Percentiles rank a stretch among this genome's conserved stretches.
These are phyloP conservation scores for Amphiduros pacificus DNA, from an alignment of 2,888 invertebrate species.

Conservation along the genomic window DNA sequence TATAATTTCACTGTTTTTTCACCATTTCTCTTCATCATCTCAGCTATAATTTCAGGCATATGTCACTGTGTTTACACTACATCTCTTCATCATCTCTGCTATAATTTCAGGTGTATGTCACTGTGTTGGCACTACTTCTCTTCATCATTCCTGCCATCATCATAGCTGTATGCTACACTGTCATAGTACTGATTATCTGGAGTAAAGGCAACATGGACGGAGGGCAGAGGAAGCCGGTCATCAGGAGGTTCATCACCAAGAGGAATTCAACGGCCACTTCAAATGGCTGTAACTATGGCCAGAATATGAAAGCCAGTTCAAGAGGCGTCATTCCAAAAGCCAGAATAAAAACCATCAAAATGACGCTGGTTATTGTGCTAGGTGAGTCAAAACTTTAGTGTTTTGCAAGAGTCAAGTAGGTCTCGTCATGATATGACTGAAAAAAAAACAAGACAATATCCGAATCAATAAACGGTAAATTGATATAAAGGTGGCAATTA, in stretches of 20 bases:
- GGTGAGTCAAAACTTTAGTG: slow-evolving; percentile 63
- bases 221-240: not conserved
- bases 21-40: too few relatives aligned
- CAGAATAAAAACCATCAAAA: slow-evolving; percentile 95
- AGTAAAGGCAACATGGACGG: slow-evolving; percentile 71
- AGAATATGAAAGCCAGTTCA: slow-evolving; percentile 85
- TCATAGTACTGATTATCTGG: slow-evolving; percentile 92
- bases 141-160: slow-evolving; percentile 85
- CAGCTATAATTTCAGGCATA: not conserved
- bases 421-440: too few relatives aligned
- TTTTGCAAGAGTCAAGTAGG: not conserved
- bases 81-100: too few relatives aligned
- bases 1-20: too few relatives aligned
- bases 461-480: too few relatives aligned
- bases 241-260: slow-evolving; percentile 9
- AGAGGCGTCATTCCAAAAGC: slow-evolving; percentile 91
- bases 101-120: slow-evolving; percentile 85
- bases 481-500: too few relatives aligned
- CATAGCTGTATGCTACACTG: slow-evolving; percentile 85
- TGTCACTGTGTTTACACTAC: not conserved
- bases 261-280: too few relatives aligned
- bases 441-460: too few relatives aligned
- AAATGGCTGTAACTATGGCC: too few relatives aligned
- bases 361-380: slow-evolving; percentile 95
- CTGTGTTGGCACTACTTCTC: slow-evolving; percentile 68